A percentile compares a stretch with the other conserved stretches of the same genome.
phyloP scores from a whole-genome alignment of 2,888 invertebrate species.

The Morpho achilles region DNA sequence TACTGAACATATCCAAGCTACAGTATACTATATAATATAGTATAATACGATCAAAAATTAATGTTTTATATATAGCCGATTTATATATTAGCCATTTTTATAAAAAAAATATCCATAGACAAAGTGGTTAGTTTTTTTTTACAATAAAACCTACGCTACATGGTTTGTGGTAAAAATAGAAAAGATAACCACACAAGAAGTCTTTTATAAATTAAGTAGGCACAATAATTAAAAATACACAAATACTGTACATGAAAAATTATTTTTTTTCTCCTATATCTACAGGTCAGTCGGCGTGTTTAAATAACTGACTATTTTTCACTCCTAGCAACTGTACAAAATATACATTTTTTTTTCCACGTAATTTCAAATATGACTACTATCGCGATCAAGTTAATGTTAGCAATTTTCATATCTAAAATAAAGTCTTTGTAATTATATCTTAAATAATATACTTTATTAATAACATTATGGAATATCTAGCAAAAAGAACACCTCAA shows the following conservation, averaged over 20 bases:
- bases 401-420: conserved; percentile 28
- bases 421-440: conserved; percentile 29
- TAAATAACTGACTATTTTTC: conserved; percentile 21
- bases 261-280: conserved; percentile 37
- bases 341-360: conserved; percentile 36
- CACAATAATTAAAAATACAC: conserved; percentile 33
- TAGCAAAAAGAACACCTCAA: conserved; percentile 18
- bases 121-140: conserved; percentile 20
- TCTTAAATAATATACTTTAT: conserved; percentile 21
- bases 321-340: conserved; percentile 39
- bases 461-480: conserved; percentile 19
- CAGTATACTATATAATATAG: not conserved
- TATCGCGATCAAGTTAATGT: conserved; percentile 17
- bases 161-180: conserved; percentile 7
- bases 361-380: conserved; percentile 8
- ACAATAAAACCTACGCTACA: conserved; percentile 25
- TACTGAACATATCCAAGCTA: conserved; percentile 35
- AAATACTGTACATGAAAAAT: conserved; percentile 55
- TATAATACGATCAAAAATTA: not conserved
- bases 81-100: conserved; percentile 17
- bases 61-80: not conserved
- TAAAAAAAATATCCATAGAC: conserved; percentile 16
- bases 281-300: conserved; percentile 43
- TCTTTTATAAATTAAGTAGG: conserved; percentile 38
- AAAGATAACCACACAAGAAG: conserved; percentile 18